Evolutionary conservation across 2,888 invertebrate species (phyloP).

Genomic region (Orthonevra nobilis): DNA sequence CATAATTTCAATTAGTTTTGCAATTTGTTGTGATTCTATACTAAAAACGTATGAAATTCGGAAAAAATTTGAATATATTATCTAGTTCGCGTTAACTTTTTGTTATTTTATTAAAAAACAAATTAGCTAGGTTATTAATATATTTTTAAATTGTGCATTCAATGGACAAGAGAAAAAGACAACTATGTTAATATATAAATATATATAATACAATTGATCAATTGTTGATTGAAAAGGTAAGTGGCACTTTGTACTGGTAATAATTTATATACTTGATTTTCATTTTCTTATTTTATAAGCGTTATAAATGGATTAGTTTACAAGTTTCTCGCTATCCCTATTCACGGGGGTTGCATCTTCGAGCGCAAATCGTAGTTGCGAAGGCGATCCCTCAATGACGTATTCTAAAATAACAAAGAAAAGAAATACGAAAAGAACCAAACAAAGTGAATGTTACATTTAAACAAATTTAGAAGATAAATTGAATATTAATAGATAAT

Average conservation of each 20-base stretch:
- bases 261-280: slow-evolving; percentile 13
- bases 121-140: slow-evolving; percentile 54
- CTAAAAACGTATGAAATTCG: slow-evolving; percentile 59
- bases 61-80: slow-evolving; percentile 54
- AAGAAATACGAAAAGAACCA: slow-evolving; percentile 52
- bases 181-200: slow-evolving; percentile 22
- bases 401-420: slow-evolving; percentile 57
- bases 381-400: slow-evolving; percentile 74
- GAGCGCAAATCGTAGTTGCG: slow-evolving; percentile 74
- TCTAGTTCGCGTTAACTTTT: slow-evolving; percentile 47
- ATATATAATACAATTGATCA: slow-evolving; percentile 57
- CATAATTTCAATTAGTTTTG: slow-evolving; percentile 10
- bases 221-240: slow-evolving; percentile 71
- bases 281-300: slow-evolving; percentile 56
- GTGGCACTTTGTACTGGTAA: slow-evolving; percentile 71
- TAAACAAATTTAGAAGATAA: slow-evolving; percentile 20
- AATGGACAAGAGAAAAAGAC: slow-evolving; percentile 66
- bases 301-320: slow-evolving; percentile 31
- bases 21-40: slow-evolving; percentile 52
- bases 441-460: slow-evolving; percentile 49
- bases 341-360: slow-evolving; percentile 62
- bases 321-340: slow-evolving; percentile 49
- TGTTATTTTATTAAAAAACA: slow-evolving; percentile 30
- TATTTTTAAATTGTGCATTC: slow-evolving; percentile 62
- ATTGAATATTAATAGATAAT: background rate